Conservation (phyloP, 2,113 vertebrate genomes). For the Pollachius pollachius region DNA sequence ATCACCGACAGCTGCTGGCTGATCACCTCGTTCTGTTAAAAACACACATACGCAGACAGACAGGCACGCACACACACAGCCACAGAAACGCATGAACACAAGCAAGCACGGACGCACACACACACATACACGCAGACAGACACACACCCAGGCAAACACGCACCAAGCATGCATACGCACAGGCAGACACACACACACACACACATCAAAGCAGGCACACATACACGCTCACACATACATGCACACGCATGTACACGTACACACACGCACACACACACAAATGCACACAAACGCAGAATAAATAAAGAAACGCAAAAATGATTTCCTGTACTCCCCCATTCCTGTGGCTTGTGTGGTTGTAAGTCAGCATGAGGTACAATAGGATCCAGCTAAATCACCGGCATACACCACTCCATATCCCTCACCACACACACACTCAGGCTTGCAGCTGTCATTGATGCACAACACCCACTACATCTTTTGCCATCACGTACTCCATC, state of each 20-base stretch:
- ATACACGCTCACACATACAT: background rate
- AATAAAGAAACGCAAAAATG: too few relatives aligned
- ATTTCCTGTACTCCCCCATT: conserved; percentile 7
- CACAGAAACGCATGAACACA: background rate
- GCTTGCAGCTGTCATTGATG: conserved; percentile 20
- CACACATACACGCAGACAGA: too few relatives aligned
- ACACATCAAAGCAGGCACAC: too few relatives aligned
- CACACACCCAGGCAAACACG: too few relatives aligned
- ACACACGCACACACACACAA: background rate
- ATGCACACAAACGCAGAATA: background rate
- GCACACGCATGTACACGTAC: background rate
- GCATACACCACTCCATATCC: conserved; percentile 2
- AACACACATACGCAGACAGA: conserved; percentile 29
- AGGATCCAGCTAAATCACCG: conserved; percentile 8
- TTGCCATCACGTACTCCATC: conserved; percentile 20
- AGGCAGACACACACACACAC: background rate
- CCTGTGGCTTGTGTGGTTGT: background rate
- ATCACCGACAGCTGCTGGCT: conserved; percentile 94
- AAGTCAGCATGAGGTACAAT: background rate
- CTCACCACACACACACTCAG: conserved; percentile 10
- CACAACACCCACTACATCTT: conserved; percentile 32
- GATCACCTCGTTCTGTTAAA: conserved; percentile 92
- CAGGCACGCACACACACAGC: too few relatives aligned
- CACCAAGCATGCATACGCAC: too few relatives aligned
- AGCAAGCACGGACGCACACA: background rate